phyloP scores from a whole-genome alignment of 2,797 vertebrate species.

The Poecilia picta region DNA sequence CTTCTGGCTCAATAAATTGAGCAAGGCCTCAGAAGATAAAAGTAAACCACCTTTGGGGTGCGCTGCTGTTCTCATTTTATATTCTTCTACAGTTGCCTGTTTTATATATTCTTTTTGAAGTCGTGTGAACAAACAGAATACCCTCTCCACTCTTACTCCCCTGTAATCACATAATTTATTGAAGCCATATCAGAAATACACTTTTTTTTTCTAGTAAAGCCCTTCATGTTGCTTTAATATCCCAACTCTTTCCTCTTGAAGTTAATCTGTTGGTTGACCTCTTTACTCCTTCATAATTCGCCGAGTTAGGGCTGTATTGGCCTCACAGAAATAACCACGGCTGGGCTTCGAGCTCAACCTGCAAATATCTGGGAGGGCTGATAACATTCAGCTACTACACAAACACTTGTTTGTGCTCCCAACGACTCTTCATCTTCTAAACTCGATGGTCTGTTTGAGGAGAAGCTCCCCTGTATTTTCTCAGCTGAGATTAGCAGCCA shows the following conservation, averaged over 20 bases:
- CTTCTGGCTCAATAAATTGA: neutral
- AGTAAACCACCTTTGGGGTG: neutral
- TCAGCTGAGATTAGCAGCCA: slow-evolving; percentile 32
- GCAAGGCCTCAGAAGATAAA: neutral
- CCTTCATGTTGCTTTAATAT: slow-evolving; percentile 30
- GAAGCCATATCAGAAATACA: slow-evolving; percentile 50
- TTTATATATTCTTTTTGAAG: slow-evolving; percentile 15
- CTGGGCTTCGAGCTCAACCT: slow-evolving; percentile 14
- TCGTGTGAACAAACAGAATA: slow-evolving; percentile 17
- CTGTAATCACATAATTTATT: slow-evolving; percentile 61
- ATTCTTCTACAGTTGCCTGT: slow-evolving; percentile 2
- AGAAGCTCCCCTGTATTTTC: slow-evolving; percentile 42
- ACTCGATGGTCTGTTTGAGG: slow-evolving; percentile 41
- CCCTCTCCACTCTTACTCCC: slow-evolving; percentile 12
- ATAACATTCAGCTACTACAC: slow-evolving; percentile 40
- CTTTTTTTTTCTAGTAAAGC: slow-evolving; percentile 52
- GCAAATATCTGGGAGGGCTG: slow-evolving; percentile 45
- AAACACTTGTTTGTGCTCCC: slow-evolving; percentile 29
- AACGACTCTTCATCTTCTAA: slow-evolving; percentile 38
- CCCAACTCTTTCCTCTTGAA: neutral
- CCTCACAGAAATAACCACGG: neutral
- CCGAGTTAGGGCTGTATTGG: slow-evolving; percentile 5
- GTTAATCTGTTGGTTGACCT: slow-evolving; percentile 16
- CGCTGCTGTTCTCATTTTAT: neutral
- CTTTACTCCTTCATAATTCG: slow-evolving; percentile 33